Conservation (phyloP, 2,888 invertebrate genomes). For the Frankliniella intonsa region DNA sequence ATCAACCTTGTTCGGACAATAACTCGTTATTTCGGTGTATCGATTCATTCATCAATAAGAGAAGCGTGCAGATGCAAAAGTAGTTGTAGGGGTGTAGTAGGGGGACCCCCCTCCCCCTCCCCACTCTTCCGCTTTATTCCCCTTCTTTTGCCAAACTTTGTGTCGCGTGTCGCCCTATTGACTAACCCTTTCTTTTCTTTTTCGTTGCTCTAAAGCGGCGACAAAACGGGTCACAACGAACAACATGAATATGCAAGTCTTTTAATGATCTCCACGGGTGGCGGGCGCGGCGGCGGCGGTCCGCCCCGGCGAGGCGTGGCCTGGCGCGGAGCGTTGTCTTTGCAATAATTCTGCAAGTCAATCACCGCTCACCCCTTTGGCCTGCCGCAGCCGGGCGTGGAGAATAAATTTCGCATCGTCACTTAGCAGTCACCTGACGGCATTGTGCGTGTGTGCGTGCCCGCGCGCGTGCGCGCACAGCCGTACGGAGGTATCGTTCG, state of each 20-base stretch:
- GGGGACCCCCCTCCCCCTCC: not conserved
- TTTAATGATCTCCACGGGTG: conserved; percentile 4
- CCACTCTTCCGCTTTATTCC: not conserved
- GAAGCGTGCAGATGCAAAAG: too few species aligned
- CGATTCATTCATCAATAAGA: not conserved
- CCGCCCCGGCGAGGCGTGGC: too few species aligned
- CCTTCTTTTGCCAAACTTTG: not conserved
- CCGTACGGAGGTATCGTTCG: not conserved
- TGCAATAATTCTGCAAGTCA: conserved; percentile 26
- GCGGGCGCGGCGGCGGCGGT: not conserved
- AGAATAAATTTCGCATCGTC: conserved; percentile 23
- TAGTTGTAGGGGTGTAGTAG: too few species aligned
- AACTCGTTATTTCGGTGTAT: not conserved
- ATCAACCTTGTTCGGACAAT: not conserved
- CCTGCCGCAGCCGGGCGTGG: not conserved
- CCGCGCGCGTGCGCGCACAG: not conserved
- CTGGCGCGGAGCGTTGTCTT: not conserved
- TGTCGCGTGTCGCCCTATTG: not conserved
- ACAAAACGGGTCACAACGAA: conserved; percentile 23
- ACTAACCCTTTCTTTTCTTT: not conserved
- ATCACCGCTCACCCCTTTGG: not conserved
- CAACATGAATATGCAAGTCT: conserved; percentile 15
- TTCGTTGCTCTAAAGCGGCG: not conserved
- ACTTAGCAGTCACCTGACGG: conserved; percentile 22
- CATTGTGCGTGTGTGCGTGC: not conserved